Percentiles rank a stretch among this genome's conserved stretches.
Evolutionary conservation across 2,888 invertebrate species (phyloP).

Genomic region (Yponomeuta plumbellus): DNA sequence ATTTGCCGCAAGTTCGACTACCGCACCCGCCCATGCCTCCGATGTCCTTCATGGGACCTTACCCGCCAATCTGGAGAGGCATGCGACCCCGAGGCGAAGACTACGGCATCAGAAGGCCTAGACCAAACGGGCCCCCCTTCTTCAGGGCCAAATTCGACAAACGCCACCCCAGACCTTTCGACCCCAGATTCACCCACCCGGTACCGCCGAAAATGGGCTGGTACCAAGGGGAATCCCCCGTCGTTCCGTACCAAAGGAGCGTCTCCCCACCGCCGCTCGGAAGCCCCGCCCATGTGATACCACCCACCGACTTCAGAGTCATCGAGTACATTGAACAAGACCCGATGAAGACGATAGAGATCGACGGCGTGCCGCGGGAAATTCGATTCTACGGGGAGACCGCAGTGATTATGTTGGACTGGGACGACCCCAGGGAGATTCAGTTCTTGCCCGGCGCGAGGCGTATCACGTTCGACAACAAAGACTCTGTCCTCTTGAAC

Average conservation of each 20-base stretch:
- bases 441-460: conserved; percentile 88
- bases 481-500: conserved; percentile 79
- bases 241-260: conserved; percentile 50
- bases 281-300: conserved; percentile 50
- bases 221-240: conserved; percentile 54
- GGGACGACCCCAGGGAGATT: conserved; percentile 91
- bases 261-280: conserved; percentile 59
- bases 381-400: conserved; percentile 91
- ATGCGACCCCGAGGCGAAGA: conserved; percentile 53
- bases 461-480: conserved; percentile 85
- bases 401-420: conserved; percentile 89
- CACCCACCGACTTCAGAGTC: conserved; percentile 53
- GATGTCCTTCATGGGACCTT: conserved; percentile 28
- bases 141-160: conserved; percentile 56
- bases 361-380: conserved; percentile 87
- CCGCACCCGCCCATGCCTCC: conserved; percentile 29
- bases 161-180: conserved; percentile 44
- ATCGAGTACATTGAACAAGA: conserved; percentile 74
- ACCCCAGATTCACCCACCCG: conserved; percentile 40
- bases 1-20: conserved; percentile 35
- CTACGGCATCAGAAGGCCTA: conserved; percentile 47
- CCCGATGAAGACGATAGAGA: conserved; percentile 86
- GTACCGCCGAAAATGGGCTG: conserved; percentile 52
- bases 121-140: conserved; percentile 49
- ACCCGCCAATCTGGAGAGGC: conserved; percentile 52